Base-by-base conservation (phyloP, 2,888 invertebrate species). In the Drosophila nr. medialis region DNA sequence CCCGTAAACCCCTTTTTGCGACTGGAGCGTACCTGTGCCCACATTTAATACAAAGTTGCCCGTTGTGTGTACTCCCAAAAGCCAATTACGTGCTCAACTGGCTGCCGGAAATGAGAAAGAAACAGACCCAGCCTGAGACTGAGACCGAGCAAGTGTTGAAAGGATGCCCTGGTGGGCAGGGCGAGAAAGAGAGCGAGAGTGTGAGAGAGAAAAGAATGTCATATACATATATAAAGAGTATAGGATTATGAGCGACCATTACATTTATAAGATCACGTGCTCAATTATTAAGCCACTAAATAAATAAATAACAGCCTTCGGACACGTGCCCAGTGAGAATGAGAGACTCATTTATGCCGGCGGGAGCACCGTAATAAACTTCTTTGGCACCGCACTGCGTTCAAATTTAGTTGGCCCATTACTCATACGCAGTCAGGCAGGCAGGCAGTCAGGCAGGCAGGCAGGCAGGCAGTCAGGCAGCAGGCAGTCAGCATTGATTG, bases 201-300 rank as follows among this genome's bases (percentile, higher is more conserved):
- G 24, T 11, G 15, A n/a, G 56, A 7, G 11, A 18, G 15, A 24
- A 10, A 15, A 18, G 4, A 6, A 2, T 18, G 10, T 7, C 24
- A 11, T 36, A n/a, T 54, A 51, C n/a, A n/a, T 54, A 54, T 50
- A 5, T 24, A 21, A 2, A 48, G 54, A 62, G 68, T 58, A 50
- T 34, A 62, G 77, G 71, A 56, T 77, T 77, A 71, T 77, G 64
- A 71, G 51, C 62, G 65, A 64, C 49, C 72, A 82, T 85, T 81
- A 85, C 75, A 77, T 90, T 90, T 90, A 85, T 85, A 85, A 80
- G 88, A 85, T 85, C 85, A 85, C 90, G 85, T 85, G 90, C 86
- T 80, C 90, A 88, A 88, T 85, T 85, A 85, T 85, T 90, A 82
- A 85, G 90, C 86, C 90, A 88, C 88, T 85, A 88, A 90, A 87